These are phyloP conservation scores for Coptotermes formosanus DNA, from an alignment of 1,140 invertebrate genomes.

Conservation along the genomic window DNA sequence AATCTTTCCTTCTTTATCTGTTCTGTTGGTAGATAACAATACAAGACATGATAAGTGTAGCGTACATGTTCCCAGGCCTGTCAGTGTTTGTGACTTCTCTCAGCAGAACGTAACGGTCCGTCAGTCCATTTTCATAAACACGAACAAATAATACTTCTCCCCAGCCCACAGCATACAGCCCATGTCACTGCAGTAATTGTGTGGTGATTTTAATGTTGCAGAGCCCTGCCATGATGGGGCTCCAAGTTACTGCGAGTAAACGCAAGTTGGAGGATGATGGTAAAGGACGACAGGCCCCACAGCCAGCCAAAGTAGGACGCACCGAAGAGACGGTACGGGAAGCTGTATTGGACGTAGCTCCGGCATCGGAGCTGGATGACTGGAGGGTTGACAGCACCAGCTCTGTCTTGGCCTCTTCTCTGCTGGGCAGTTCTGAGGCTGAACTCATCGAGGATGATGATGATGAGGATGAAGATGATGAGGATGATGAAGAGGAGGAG, in stretches of 20 bases:
- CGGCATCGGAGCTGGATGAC: conserved; percentile 45
- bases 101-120: neutral
- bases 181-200: too few relatives aligned
- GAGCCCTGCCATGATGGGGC: conserved; percentile 75
- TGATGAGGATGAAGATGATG: conserved; percentile 54
- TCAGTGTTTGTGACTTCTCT: neutral
- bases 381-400: conserved; percentile 44
- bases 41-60: neutral
- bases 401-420: conserved; percentile 25
- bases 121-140: neutral
- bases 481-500: conserved; percentile 42
- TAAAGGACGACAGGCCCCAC: conserved; percentile 37
- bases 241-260: conserved; percentile 70
- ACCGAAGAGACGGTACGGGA: conserved; percentile 33
- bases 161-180: too few relatives aligned
- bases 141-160: neutral
- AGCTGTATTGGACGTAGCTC: conserved; percentile 28
- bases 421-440: conserved; percentile 40
- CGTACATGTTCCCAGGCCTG: neutral
- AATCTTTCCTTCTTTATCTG: neutral
- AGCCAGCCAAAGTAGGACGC: conserved; percentile 38
- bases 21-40: neutral
- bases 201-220: conserved; percentile 48
- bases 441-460: conserved; percentile 55
- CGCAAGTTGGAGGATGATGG: conserved; percentile 57